Conservation (phyloP, 2,113 vertebrate genomes). For the Vombatus ursinus region DNA sequence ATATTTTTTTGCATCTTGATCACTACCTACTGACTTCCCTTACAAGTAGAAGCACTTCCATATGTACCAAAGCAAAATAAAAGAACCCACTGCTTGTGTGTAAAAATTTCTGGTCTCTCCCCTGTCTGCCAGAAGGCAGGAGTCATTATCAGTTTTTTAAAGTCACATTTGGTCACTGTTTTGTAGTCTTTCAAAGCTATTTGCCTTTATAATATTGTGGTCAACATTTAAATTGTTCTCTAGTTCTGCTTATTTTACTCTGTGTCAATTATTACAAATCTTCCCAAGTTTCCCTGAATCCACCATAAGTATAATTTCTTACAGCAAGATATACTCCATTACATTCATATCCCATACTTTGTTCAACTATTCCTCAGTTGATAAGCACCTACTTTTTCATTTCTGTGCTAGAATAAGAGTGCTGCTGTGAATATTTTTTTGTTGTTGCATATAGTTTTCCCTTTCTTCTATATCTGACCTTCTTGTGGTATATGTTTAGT, state of each 20-base stretch:
- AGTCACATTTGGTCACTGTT: too few species aligned
- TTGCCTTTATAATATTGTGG: too few species aligned
- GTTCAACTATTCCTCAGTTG: neutral
- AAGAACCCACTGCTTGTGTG: neutral
- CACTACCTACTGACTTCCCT: neutral
- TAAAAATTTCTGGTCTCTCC: neutral
- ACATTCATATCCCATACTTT: neutral
- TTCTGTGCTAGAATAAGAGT: neutral
- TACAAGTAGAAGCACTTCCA: neutral
- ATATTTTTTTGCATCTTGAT: neutral
- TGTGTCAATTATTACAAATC: neutral
- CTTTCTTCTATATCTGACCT: neutral
- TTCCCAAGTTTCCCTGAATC: neutral
- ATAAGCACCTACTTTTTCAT: neutral
- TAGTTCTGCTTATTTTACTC: neutral
- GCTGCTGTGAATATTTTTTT: too few species aligned
- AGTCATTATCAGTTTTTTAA: neutral
- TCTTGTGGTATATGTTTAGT: neutral
- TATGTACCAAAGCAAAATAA: neutral
- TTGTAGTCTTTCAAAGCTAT: too few species aligned
- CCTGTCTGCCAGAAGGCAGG: neutral
- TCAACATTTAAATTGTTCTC: neutral
- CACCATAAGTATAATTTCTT: neutral
- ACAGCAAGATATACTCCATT: neutral
- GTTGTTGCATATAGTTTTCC: neutral